Evolutionary conservation across 2,888 invertebrate genomes (phyloP).

Genomic region (Andricus curvator): DNA sequence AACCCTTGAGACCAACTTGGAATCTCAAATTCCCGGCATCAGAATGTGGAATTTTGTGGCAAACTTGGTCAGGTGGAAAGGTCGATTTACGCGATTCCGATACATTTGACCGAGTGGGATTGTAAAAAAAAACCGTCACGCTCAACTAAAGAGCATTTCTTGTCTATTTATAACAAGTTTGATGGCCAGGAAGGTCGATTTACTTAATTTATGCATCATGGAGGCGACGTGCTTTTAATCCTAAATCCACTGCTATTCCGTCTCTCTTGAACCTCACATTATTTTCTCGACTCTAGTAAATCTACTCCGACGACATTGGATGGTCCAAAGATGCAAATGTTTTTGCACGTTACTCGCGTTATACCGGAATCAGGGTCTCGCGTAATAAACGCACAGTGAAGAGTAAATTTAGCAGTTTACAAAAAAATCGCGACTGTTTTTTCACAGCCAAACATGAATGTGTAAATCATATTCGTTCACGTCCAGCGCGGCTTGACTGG

Average conservation of each 20-base stretch:
- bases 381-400: slow-evolving; percentile 21
- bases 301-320: slow-evolving; percentile 19
- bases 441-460: background rate
- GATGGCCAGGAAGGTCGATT: slow-evolving; percentile 10
- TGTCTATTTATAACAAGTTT: slow-evolving; percentile 25
- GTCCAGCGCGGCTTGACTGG: background rate
- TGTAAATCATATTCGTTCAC: slow-evolving; percentile 31
- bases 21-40: background rate
- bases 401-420: background rate
- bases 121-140: slow-evolving; percentile 9
- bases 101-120: background rate
- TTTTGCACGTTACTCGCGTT: slow-evolving; percentile 2
- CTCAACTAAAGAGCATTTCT: slow-evolving; percentile 15
- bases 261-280: slow-evolving; percentile 21
- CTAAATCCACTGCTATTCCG: background rate
- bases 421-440: slow-evolving; percentile 3
- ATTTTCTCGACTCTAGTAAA: slow-evolving; percentile 22
- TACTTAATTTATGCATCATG: slow-evolving; percentile 36
- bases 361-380: slow-evolving; percentile 8
- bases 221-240: slow-evolving; percentile 34
- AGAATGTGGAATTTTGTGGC: no score
- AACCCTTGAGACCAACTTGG: background rate
- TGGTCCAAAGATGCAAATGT: slow-evolving; percentile 26
- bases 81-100: slow-evolving; percentile 3
- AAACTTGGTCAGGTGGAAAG: background rate